Percentiles rank a stretch among this genome's conserved stretches.
Evolutionary conservation across 2,888 invertebrate genomes (phyloP).

Genomic region (Zaprionus obscuricornis): DNA sequence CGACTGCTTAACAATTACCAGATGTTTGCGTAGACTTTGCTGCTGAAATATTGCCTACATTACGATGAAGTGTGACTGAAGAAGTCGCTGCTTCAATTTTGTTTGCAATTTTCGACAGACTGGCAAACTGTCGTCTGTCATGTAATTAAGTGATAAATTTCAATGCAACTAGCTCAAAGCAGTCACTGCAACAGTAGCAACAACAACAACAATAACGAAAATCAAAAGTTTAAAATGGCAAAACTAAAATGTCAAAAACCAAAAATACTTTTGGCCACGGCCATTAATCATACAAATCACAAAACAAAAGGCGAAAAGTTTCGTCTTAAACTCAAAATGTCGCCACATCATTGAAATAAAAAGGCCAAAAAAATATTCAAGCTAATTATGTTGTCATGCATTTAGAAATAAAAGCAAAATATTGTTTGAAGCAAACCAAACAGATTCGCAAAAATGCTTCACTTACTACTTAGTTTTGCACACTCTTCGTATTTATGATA

Average conservation of each 20-base stretch:
- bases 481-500: slow-evolving; percentile 45
- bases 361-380: slow-evolving; percentile 41
- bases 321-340: slow-evolving; percentile 26
- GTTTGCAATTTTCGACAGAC: slow-evolving; percentile 9
- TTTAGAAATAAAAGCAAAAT: slow-evolving; percentile 38
- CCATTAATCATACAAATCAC: slow-evolving; percentile 51
- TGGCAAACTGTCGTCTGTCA: slow-evolving; percentile 60
- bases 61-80: slow-evolving; percentile 23
- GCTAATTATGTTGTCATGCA: slow-evolving; percentile 69
- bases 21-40: slow-evolving; percentile 64
- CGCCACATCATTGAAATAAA: slow-evolving; percentile 22
- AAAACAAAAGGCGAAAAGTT: slow-evolving; percentile 30
- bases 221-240: slow-evolving; percentile 44
- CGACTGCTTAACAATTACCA: slow-evolving; percentile 79
- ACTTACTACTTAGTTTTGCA: slow-evolving; percentile 58
- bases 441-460: slow-evolving; percentile 22
- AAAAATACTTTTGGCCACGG: slow-evolving; percentile 49
- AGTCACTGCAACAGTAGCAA: neutral
- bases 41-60: slow-evolving; percentile 46
- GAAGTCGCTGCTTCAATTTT: slow-evolving; percentile 39
- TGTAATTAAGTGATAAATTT: slow-evolving; percentile 73
- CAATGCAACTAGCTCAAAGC: slow-evolving; percentile 32
- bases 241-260: slow-evolving; percentile 33
- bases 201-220: slow-evolving; percentile 18
- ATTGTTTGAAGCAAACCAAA: slow-evolving; percentile 21